Evolutionary conservation across 2,797 vertebrate species (phyloP), one percentile per base, ranked within the genome.

Genomic region (Aldrovandia affinis): DNA sequence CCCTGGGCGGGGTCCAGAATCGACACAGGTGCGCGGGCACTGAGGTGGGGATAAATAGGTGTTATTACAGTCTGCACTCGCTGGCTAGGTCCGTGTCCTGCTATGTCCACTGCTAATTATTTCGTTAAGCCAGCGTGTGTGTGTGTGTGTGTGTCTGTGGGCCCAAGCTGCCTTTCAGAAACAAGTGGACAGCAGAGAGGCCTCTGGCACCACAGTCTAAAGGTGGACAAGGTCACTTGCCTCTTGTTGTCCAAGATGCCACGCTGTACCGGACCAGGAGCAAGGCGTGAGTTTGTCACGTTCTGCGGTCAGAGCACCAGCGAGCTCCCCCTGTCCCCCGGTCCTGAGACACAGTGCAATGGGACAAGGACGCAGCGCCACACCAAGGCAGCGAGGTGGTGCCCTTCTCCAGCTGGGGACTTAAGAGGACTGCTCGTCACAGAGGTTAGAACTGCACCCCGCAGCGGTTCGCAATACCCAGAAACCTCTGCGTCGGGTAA

Each of bases 361-460:
- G 59, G 85, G 83, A 84, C 86, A 85, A 88, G 90, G 91, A 93
- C 88, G 39, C 54, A 85, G 81, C 83, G 89, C 86, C 86, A 65
- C 81, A 87, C 25, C 85, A 83, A 68, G 39, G 75, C 78, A 47
- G 85, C 83, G 85, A 89, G 92, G 92, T 94, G 90, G 86, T 81
- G 86, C 78, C n/a, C 89, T 89, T 82, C 87, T 92, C 92, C 93
- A 94, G 94, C 93, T 93, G 94, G 92, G 90, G 89, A 85, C 84
- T 81, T 86, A 83, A 85, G 86, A 88, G 88, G 81, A 87, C 86
- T 91, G 88, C 86, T 82, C 85, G 84, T 88, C 89, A 61, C 81
- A 87, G 86, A 90, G 93, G 93, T 93, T 91, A 92, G 44, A 83
- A 73, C 84, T 81, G 2, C 86, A 87, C 39, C 22, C 3, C 20